Conservation (phyloP, 2,888 invertebrate genomes). For the Spialia ferax region DNA sequence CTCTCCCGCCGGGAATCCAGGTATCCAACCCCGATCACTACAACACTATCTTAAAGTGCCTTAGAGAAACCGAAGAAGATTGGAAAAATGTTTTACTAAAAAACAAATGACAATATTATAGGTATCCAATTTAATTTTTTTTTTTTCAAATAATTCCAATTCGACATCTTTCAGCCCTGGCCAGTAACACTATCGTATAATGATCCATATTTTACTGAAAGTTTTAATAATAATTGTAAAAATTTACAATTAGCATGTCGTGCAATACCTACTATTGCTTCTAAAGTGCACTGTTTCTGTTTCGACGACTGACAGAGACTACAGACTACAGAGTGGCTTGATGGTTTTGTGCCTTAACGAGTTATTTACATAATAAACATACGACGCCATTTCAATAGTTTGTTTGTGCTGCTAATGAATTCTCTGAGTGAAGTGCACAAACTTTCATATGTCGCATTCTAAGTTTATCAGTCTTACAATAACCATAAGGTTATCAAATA, state of each 20-base stretch:
- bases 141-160: not conserved
- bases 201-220: constrained; percentile 65
- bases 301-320: not conserved
- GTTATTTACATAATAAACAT: constrained; percentile 22
- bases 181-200: constrained; percentile 55
- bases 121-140: not conserved
- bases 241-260: constrained; percentile 73
- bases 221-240: constrained; percentile 71
- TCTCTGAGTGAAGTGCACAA: not conserved
- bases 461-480: too few species aligned
- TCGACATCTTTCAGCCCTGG: constrained; percentile 55
- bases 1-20: too few species aligned
- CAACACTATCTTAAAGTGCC: too few species aligned
- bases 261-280: constrained; percentile 52
- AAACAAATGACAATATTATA: too few species aligned
- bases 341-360: constrained; percentile 14
- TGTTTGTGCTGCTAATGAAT: constrained; percentile 1
- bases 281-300: not conserved
- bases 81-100: too few species aligned
- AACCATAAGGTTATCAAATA: too few species aligned
- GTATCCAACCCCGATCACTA: too few species aligned
- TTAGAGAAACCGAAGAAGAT: too few species aligned
- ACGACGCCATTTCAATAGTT: not conserved
- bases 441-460: too few species aligned
- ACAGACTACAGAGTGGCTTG: constrained; percentile 1